phyloP scores from a whole-genome alignment of 2,113 vertebrate genomes.

The Siphamia tubifer region DNA sequence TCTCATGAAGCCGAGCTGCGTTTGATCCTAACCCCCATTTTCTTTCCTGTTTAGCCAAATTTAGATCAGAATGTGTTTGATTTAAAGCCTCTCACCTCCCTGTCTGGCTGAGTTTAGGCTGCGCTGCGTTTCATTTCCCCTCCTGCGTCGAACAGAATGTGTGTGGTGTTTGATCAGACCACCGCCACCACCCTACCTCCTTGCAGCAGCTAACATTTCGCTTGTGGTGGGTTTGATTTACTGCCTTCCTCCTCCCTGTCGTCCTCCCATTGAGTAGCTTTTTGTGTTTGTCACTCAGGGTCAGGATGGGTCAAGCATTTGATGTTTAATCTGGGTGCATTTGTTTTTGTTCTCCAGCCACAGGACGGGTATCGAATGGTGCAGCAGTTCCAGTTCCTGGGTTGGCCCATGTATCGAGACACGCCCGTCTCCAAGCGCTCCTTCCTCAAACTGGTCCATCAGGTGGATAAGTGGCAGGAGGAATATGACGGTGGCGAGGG shows the following conservation, averaged over 20 bases:
- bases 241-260: conserved; percentile 5
- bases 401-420: conserved; percentile 96
- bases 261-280: neutral
- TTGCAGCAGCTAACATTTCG: conserved; percentile 7
- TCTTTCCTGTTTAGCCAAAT: conserved; percentile 16
- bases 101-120: conserved; percentile 18
- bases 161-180: conserved; percentile 1
- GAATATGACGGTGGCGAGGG: conserved; percentile 95
- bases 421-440: conserved; percentile 93
- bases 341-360: conserved; percentile 78
- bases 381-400: conserved; percentile 98
- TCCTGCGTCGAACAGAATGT: conserved; percentile 16
- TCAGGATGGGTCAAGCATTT: no score
- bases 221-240: conserved; percentile 27
- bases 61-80: conserved; percentile 48
- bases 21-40: conserved; percentile 17
- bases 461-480: conserved; percentile 97
- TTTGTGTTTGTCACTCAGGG: neutral
- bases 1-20: neutral
- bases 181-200: neutral
- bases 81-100: conserved; percentile 21
- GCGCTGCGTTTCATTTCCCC: conserved; percentile 17
- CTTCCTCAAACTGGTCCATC: conserved; percentile 94
- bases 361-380: conserved; percentile 97
- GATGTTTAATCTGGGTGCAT: no score